Percentiles rank a stretch among this genome's conserved stretches.
These are phyloP conservation scores for Stictonetta naevosa DNA, from an alignment of 2,113 vertebrate genomes.

Conservation along the genomic window DNA sequence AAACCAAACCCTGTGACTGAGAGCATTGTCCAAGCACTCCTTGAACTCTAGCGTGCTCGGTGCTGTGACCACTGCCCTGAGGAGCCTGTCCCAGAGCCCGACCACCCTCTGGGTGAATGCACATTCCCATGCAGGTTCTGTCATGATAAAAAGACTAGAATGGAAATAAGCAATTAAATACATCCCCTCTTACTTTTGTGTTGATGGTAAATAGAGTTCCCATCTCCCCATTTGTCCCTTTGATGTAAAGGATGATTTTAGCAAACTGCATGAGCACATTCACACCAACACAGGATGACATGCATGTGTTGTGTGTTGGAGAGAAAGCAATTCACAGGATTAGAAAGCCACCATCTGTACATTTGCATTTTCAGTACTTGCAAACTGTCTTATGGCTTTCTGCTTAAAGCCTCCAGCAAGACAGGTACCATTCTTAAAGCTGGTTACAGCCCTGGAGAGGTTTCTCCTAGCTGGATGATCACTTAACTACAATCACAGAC, in stretches of 20 bases:
- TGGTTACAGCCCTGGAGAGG: not conserved
- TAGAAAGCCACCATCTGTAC: not conserved
- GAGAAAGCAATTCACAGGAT: not conserved
- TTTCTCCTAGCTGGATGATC: not conserved
- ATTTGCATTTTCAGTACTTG: not conserved
- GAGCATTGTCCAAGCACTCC: not conserved
- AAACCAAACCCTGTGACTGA: not conserved
- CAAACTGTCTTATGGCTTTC: not conserved
- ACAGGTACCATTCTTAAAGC: not conserved
- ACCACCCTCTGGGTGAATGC: not conserved
- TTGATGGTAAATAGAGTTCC: not conserved
- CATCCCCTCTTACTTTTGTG: not conserved
- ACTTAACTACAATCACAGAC: not conserved
- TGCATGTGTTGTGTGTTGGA: not conserved
- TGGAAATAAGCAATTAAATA: not conserved
- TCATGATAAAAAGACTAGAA: not conserved
- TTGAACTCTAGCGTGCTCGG: not conserved
- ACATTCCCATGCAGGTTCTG: not conserved
- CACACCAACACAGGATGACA: not conserved
- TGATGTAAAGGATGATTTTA: not conserved
- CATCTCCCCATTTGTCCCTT: not conserved
- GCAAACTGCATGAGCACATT: not conserved
- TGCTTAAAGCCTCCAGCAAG: not conserved
- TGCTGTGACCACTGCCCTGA: not conserved
- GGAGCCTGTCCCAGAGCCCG: not conserved